Percentiles rank a stretch among this genome's conserved stretches.
phyloP scores from a whole-genome alignment of 2,113 vertebrate species.

The Bubo bubo region DNA sequence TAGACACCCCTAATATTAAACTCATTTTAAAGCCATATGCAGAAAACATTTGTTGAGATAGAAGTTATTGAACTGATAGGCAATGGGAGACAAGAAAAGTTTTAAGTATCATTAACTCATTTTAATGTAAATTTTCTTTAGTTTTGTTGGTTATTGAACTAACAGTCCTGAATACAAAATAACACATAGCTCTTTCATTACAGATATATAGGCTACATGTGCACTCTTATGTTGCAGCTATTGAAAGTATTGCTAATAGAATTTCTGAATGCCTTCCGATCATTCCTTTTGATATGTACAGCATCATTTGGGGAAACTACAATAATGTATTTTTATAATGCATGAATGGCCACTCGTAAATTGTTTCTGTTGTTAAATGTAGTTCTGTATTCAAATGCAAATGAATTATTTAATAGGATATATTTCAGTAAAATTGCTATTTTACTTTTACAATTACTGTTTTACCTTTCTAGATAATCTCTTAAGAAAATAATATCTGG shows the following conservation, averaged over 20 bases:
- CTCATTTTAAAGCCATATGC: not conserved
- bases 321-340: not conserved
- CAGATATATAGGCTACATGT: not conserved
- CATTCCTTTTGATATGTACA: not conserved
- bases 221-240: not conserved
- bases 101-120: not conserved
- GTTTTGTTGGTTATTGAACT: not conserved
- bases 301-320: not conserved
- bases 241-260: constrained; percentile 21
- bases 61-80: not conserved
- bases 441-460: constrained; percentile 20
- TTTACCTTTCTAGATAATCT: not conserved
- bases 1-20: not conserved
- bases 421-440: not conserved
- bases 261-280: constrained; percentile 26
- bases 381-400: constrained; percentile 5
- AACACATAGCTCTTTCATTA: not conserved
- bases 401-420: constrained; percentile 22
- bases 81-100: not conserved
- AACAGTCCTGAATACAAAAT: not conserved
- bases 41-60: not conserved
- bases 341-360: constrained; percentile 3
- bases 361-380: constrained; percentile 28
- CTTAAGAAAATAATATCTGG: not conserved
- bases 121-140: constrained; percentile 32